A percentile compares a stretch with the other conserved stretches of the same genome.
These are phyloP conservation scores for Diarsia brunnea DNA, from an alignment of 2,888 invertebrate genomes.

Conservation along the genomic window DNA sequence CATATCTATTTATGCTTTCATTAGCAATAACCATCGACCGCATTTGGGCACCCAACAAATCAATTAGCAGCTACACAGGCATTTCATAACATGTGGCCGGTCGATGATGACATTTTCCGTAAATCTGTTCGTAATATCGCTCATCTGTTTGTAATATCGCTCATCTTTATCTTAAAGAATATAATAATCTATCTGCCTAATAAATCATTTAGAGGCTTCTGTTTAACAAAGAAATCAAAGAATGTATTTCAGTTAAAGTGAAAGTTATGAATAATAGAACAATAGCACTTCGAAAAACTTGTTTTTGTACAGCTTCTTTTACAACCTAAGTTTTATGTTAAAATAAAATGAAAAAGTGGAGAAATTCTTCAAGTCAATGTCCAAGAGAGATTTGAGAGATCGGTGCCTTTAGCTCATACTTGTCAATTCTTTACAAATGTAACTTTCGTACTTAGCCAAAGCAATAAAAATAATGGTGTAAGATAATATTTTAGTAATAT, in stretches of 20 bases:
- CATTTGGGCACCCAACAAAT: conserved; percentile 16
- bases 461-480: not conserved
- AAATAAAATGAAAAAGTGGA: conserved; percentile 27
- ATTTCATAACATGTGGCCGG: conserved; percentile 24
- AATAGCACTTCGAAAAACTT: conserved; percentile 32
- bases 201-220: not conserved
- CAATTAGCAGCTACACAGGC: conserved; percentile 19
- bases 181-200: not conserved
- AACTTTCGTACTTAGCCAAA: conserved; percentile 1
- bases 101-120: conserved; percentile 21
- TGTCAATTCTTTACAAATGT: conserved; percentile 3
- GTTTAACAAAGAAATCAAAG: conserved; percentile 26
- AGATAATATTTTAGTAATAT: not conserved
- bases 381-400: conserved; percentile 25
- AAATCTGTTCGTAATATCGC: conserved; percentile 20
- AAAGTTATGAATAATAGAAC: conserved; percentile 40
- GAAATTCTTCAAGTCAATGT: conserved; percentile 17
- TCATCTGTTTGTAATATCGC: conserved; percentile 14
- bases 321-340: conserved; percentile 32
- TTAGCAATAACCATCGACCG: conserved; percentile 24
- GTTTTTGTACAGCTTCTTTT: conserved; percentile 24
- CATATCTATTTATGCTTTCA: not conserved
- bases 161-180: not conserved
- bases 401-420: conserved; percentile 3
- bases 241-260: conserved; percentile 29